phyloP scores from a whole-genome alignment of 2,888 invertebrate genomes.

The Carpatolechia fugitivella region DNA sequence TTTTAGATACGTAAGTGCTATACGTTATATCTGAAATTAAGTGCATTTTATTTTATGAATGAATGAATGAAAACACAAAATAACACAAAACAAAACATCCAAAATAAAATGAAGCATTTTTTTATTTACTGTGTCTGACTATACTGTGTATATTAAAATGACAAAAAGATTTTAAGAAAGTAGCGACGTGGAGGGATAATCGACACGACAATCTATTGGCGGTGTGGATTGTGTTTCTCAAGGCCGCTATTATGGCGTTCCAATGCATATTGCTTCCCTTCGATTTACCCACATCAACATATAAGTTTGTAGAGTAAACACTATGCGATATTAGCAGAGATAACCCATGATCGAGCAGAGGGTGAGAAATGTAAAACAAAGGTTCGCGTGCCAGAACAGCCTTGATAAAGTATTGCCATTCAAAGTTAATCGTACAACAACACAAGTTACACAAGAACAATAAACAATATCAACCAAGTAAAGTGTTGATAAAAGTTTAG shows the following conservation, averaged over 20 bases:
- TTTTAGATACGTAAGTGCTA: too few species aligned
- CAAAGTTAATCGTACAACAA: slow-evolving; percentile 58
- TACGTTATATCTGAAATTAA: too few species aligned
- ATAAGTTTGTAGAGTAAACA: slow-evolving; percentile 22
- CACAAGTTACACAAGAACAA: slow-evolving; percentile 34
- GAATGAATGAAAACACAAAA: too few species aligned
- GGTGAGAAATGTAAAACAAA: slow-evolving; percentile 31
- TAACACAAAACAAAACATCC: too few species aligned
- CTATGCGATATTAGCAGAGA: slow-evolving; percentile 49
- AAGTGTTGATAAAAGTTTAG: slow-evolving; percentile 37
- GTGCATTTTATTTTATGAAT: too few species aligned
- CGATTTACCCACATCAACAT: background rate
- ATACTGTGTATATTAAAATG: too few species aligned
- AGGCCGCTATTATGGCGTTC: background rate
- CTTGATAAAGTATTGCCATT: slow-evolving; percentile 57
- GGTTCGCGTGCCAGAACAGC: slow-evolving; percentile 57
- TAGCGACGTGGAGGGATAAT: too few species aligned
- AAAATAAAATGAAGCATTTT: too few species aligned
- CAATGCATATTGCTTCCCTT: background rate
- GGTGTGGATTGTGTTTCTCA: too few species aligned
- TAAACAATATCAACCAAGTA: slow-evolving; percentile 37
- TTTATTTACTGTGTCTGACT: too few species aligned
- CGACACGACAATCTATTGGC: too few species aligned
- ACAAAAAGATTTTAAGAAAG: too few species aligned
- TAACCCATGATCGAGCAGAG: slow-evolving; percentile 41